Evolutionary conservation across 2,888 invertebrate species (phyloP), one percentile per base, ranked within the genome.

Genomic region (Polydrusus pterygomalis): DNA sequence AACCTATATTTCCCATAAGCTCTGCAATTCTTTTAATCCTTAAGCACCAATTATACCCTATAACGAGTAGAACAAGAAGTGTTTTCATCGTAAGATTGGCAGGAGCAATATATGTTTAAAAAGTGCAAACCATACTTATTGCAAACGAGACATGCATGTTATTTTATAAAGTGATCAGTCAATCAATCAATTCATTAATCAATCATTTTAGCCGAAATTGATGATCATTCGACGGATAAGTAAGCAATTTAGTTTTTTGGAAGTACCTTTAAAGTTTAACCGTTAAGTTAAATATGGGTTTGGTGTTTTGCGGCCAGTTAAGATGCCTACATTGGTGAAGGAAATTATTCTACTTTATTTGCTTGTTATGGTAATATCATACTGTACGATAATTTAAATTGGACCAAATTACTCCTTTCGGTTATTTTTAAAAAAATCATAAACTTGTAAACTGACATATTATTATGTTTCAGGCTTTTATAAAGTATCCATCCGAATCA

Each of bases 171-270:
- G 74, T 67, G 68, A 68, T 60, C 74, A 68, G 74, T 74, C 74
- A 63, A 74, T 74, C 74, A 74, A 68, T 68, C 74, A 51, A 51
- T 60, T 25, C 74, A 74, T 69, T 69, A 74, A 74, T 74, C 69
- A 74, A 74, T 74, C 73, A 68, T 45, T 62, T 64, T 70, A 45
- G 45, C 51, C 34, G 54, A 70, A 74, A 74, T 74, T 74, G 69
- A 74, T 74, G 74, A 74, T 70, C 64, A 74, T 64, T 64, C 63
- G 40, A 47, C 45, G 74, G 70, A 74, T 74, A 74, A 73, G 73
- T 73, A 60, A 73, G 73, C 73, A 73, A 73, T 65, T 73, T 67
- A 49, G 65, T 58, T 47, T 56, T 47, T 38, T 69, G 43, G 43
- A 58, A 40, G 40, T 56, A 56, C 45, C 43, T 51, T 38, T 25